A percentile compares a stretch with the other conserved stretches of the same genome.
These are phyloP conservation scores for Hypotaenidia okinawae DNA, from an alignment of 2,797 vertebrate species.

Conservation along the genomic window DNA sequence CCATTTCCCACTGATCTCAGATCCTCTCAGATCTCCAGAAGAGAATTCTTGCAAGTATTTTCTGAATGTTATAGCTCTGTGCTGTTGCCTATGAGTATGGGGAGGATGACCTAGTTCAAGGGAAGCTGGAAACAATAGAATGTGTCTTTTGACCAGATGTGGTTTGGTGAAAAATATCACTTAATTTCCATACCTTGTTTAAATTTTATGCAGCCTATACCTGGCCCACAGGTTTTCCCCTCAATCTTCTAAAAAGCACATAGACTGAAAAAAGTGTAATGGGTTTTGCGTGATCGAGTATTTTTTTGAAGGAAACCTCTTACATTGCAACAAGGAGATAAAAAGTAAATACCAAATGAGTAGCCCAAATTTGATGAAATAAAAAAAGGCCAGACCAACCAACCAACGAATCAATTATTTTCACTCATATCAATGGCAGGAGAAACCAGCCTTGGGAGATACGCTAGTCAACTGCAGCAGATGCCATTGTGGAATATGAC, in stretches of 20 bases:
- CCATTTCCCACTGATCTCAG: not conserved
- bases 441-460: not conserved
- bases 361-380: not conserved
- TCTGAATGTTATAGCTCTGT: not conserved
- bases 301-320: not conserved
- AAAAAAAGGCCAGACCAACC: not conserved
- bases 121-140: not conserved
- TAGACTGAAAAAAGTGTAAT: not conserved
- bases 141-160: not conserved
- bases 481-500: not conserved
- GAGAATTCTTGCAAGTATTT: not conserved
- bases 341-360: not conserved
- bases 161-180: not conserved
- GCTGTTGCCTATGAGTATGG: not conserved
- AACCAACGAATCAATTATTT: not conserved
- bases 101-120: not conserved
- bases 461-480: not conserved
- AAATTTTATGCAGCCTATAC: not conserved
- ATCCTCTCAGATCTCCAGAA: not conserved
- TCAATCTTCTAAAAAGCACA: not conserved
- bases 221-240: not conserved
- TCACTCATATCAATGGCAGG: not conserved
- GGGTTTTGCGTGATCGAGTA: not conserved
- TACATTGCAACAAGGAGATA: not conserved
- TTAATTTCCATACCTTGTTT: not conserved